A percentile compares a stretch with the other conserved stretches of the same genome.
Conservation (phyloP, 2,888 invertebrate species). For the Cosmia pyralina region DNA sequence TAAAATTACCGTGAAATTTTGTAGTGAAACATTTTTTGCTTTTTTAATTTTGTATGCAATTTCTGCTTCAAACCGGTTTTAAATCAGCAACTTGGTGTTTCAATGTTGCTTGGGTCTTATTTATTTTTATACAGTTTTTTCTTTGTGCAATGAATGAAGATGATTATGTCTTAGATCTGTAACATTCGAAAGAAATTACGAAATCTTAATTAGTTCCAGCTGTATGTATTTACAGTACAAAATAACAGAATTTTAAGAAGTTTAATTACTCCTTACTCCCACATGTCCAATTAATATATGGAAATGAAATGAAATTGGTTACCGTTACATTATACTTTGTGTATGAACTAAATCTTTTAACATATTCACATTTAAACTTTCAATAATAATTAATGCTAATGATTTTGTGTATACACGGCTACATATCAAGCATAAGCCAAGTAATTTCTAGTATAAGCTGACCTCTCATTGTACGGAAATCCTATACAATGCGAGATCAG, state of each 20-base stretch:
- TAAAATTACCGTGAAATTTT: neutral
- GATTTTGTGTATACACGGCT: constrained; percentile 22
- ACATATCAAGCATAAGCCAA: no score
- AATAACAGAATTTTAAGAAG: constrained; percentile 4
- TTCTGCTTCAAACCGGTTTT: constrained; percentile 25
- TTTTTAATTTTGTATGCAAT: neutral
- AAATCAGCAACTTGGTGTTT: constrained; percentile 8
- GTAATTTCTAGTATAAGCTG: no score
- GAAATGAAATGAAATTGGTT: constrained; percentile 33
- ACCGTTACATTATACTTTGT: constrained; percentile 33
- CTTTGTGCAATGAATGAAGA: constrained; percentile 46
- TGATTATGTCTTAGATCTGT: constrained; percentile 18
- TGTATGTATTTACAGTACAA: constrained; percentile 35
- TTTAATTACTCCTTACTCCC: constrained; percentile 9
- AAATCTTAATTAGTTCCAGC: constrained; percentile 13
- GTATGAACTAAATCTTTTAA: constrained; percentile 22
- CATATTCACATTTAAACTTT: constrained; percentile 41
- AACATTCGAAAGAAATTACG: neutral
- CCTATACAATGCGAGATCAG: no score
- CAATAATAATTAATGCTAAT: constrained; percentile 25
- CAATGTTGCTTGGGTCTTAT: constrained; percentile 21
- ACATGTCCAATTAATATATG: constrained; percentile 9
- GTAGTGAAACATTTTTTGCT: neutral
- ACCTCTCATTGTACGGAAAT: no score
- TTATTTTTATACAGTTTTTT: constrained; percentile 29